Evolutionary conservation across 2,113 vertebrate species (phyloP).

Genomic region (Pycnonotus jocosus): DNA sequence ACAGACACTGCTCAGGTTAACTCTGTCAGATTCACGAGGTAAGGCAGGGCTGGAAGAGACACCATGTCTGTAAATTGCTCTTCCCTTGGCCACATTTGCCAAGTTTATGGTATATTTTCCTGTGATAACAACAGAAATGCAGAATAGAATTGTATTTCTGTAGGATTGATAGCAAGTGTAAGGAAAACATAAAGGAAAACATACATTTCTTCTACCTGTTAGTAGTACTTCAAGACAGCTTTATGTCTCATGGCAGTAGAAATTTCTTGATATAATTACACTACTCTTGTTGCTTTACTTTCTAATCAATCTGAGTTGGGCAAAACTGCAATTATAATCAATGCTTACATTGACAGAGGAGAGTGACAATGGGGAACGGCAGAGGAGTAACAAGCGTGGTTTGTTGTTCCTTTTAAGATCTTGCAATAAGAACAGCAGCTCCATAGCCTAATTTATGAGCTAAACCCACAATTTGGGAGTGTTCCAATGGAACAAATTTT

Average conservation of each 20-base stretch:
- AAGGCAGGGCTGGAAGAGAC: not conserved
- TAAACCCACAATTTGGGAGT: not conserved
- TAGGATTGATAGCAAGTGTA: not conserved
- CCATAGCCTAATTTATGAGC: conserved; percentile 32
- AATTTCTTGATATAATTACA: conserved; percentile 78
- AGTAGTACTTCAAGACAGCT: not conserved
- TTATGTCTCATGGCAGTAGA: not conserved
- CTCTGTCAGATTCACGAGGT: not conserved
- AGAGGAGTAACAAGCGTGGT: conserved; percentile 80
- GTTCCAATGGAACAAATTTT: not conserved
- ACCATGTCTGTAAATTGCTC: not conserved
- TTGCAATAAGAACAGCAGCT: not conserved
- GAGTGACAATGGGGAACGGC: conserved; percentile 80
- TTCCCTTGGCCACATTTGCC: not conserved
- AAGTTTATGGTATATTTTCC: not conserved
- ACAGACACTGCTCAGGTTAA: not conserved
- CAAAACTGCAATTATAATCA: conserved; percentile 86
- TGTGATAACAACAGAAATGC: not conserved
- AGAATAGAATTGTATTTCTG: not conserved
- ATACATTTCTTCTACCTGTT: not conserved
- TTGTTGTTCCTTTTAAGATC: conserved; percentile 43
- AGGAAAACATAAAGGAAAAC: not conserved
- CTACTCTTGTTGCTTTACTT: conserved; percentile 85
- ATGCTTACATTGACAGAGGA: conserved; percentile 76
- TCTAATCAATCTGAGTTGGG: conserved; percentile 84